A percentile compares a stretch with the other conserved stretches of the same genome.
phyloP scores from a whole-genome alignment of 1,140 invertebrate species.

The Orius insidiosus region DNA sequence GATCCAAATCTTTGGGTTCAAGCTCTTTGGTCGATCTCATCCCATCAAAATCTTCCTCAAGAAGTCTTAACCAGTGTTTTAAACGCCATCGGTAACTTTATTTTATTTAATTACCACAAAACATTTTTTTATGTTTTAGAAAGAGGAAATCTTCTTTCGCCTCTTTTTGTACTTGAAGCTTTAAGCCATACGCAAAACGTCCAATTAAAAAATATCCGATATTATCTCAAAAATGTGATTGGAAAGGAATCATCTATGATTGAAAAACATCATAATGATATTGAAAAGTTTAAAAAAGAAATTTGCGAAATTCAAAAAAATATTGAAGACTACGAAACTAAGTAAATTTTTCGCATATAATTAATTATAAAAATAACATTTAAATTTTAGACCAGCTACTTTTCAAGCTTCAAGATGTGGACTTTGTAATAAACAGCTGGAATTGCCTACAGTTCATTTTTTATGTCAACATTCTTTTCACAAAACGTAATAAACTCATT shows the following conservation, averaged over 20 bases:
- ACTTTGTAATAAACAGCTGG: slow-evolving; percentile 69
- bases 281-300: slow-evolving; percentile 58
- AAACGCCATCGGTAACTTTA: slow-evolving; percentile 40
- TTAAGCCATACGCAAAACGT: slow-evolving; percentile 48
- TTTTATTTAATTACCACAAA: slow-evolving; percentile 12
- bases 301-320: slow-evolving; percentile 56
- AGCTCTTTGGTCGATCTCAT: slow-evolving; percentile 55
- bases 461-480: slow-evolving; percentile 89
- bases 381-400: slow-evolving; percentile 31
- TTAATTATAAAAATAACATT: slow-evolving; percentile 10
- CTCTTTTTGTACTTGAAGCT: slow-evolving; percentile 68
- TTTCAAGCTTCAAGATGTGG: slow-evolving; percentile 75
- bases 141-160: slow-evolving; percentile 61
- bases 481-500: slow-evolving; percentile 48
- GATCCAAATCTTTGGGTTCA: slow-evolving; percentile 74
- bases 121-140: slow-evolving; percentile 33
- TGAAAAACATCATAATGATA: slow-evolving; percentile 50
- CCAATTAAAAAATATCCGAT: slow-evolving; percentile 52
- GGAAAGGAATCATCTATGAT: slow-evolving; percentile 58
- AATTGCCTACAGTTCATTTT: slow-evolving; percentile 84
- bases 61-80: slow-evolving; percentile 48
- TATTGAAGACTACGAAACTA: slow-evolving; percentile 56
- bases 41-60: slow-evolving; percentile 36
- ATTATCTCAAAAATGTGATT: slow-evolving; percentile 61
- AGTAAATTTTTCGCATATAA: slow-evolving; percentile 27